Percentiles rank a stretch among this genome's conserved stretches.
These are phyloP conservation scores for Oryzias woworae DNA, from an alignment of 2,113 vertebrate genomes.

Conservation along the genomic window DNA sequence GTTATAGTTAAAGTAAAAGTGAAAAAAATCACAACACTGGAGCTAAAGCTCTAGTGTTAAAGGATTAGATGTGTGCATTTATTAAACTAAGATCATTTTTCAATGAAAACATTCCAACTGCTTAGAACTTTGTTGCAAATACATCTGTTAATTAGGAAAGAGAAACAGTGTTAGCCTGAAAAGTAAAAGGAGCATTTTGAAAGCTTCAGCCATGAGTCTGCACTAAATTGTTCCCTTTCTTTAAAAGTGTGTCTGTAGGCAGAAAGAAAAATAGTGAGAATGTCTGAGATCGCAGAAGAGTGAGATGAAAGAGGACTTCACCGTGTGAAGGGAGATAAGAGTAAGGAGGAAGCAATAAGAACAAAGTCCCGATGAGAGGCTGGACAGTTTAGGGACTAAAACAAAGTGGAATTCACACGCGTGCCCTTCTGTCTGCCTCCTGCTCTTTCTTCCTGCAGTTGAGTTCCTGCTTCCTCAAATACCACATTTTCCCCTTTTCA, in stretches of 20 bases:
- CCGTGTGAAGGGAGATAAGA: not conserved
- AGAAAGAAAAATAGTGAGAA: not conserved
- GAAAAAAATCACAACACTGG: too few relatives aligned
- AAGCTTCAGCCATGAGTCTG: too few relatives aligned
- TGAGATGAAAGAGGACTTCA: conserved; percentile 17
- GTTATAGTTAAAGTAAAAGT: too few relatives aligned
- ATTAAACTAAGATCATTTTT: too few relatives aligned
- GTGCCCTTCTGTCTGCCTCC: not conserved
- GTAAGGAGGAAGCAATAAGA: not conserved
- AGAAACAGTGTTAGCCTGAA: too few relatives aligned
- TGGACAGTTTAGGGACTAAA: conserved; percentile 1
- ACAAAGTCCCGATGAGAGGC: not conserved
- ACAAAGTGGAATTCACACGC: not conserved
- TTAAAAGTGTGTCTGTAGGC: not conserved
- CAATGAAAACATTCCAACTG: too few relatives aligned
- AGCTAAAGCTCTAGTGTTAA: too few relatives aligned
- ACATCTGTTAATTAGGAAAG: too few relatives aligned
- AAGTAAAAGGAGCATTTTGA: too few relatives aligned
- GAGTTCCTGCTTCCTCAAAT: not conserved
- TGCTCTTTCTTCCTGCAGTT: not conserved
- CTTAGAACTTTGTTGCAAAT: too few relatives aligned
- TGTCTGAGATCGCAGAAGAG: not conserved
- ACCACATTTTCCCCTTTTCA: not conserved
- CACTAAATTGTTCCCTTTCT: too few relatives aligned
- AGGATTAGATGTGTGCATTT: too few relatives aligned